Base-by-base conservation (phyloP, 2,888 invertebrate genomes). In the Eupithecia centaureata region DNA sequence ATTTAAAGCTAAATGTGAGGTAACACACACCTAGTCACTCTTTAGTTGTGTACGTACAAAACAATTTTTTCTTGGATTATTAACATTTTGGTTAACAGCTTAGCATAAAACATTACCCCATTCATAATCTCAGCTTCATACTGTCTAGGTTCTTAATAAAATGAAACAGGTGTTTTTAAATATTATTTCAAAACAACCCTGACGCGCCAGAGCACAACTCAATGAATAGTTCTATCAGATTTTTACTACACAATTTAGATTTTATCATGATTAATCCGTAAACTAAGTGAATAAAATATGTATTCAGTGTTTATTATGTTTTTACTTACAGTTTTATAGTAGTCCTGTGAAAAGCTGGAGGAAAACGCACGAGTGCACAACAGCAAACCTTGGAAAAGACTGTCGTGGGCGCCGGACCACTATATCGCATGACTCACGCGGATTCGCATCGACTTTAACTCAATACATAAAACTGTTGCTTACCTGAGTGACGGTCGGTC, bases 351-450 rank as follows among this genome's bases (percentile, higher is more conserved):
- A 70, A 73, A 74, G 67, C 62, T 54, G 30, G 57, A 62, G 68
- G 75, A 78, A 82, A 79, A 61, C 75, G 80, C 77, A 78, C 84
- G 84, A 81, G 78, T 73, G 77, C 77, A 79, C 83, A 72, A 76
- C 73, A 69, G 72, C 70, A 69, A 65, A 65, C 71, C 80, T 69
- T 65, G 69, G 74, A 63, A 58, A 62, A 69, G 81, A 85, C 84
- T 86, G 83, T 76, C 77, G 73, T 74, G 74, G 54, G 74, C 72
- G 69, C 68, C 76, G 69, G 68, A 67, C 76, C 42, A 65, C 65
- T 64, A 72, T 38, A 42, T 60, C 61, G 51, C 64, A 64, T 85
- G 85, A 85, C 71, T 85, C 85, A 85, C 22, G 22, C 22, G 47
- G 59, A 65, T 63, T 68, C 75, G 71, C 77, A 79, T 79, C 77